These are phyloP conservation scores for Urocolius indicus DNA, from an alignment of 2,113 vertebrate species.

Conservation along the genomic window DNA sequence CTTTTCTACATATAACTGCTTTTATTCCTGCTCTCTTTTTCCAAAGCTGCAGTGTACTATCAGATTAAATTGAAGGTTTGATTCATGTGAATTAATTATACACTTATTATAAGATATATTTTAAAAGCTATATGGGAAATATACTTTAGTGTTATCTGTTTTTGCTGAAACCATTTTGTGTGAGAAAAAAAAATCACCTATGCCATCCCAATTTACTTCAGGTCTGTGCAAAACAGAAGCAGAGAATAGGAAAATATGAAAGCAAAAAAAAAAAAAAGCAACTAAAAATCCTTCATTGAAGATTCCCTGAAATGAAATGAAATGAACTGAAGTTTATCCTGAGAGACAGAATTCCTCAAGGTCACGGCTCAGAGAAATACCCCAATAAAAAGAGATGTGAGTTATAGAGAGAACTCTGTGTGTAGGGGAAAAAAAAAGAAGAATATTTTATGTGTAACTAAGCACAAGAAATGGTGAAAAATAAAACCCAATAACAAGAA, in stretches of 20 bases:
- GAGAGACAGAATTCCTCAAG: constrained; percentile 52
- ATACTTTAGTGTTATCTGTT: neutral
- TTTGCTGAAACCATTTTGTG: neutral
- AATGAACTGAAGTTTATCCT: neutral
- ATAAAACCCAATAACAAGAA: constrained; percentile 53
- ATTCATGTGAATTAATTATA: neutral
- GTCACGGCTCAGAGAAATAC: constrained; percentile 67
- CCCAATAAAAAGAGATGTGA: constrained; percentile 73
- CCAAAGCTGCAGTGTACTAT: neutral
- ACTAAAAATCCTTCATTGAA: neutral
- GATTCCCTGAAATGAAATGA: neutral
- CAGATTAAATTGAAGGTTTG: neutral
- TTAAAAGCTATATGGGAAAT: neutral
- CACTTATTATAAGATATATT: neutral
- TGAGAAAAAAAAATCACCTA: neutral
- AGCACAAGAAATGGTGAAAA: constrained; percentile 63
- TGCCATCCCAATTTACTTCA: neutral
- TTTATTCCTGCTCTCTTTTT: neutral
- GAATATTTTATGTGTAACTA: constrained; percentile 74
- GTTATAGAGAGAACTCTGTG: constrained; percentile 65
- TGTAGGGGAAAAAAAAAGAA: neutral
- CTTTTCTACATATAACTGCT: neutral
- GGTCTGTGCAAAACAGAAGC: neutral
- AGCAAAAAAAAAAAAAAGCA: neutral
- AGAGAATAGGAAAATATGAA: neutral